Evolutionary conservation across 2,888 invertebrate genomes (phyloP), one percentile per base, ranked within the genome.

Genomic region (Drosophila robusta): DNA sequence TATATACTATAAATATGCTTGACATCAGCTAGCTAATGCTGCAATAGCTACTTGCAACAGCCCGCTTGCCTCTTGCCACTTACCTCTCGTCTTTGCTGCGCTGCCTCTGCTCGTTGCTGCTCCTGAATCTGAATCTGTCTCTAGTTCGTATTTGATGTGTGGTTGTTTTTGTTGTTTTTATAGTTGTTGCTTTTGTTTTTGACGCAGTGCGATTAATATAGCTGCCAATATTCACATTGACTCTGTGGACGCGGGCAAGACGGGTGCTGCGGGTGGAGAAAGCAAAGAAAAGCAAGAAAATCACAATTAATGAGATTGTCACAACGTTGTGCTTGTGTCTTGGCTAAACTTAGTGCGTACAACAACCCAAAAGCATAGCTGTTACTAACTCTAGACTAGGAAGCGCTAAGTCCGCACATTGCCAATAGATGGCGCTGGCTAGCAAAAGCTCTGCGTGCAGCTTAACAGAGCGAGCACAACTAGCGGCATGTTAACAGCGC

Each of bases 181-280:
- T 57, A 39, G 41, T 45, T 57, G 36, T 64, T 36, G 9, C 8
- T 49, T 14, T 56, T 62, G 64, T 58, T 38, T 49, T 64, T 42
- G 58, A 55, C 50, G 65, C 55, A 61, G 62, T 58, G 44, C 50
- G 73, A 68, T 75, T 68, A 38, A 73, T 58, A 49, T 62, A 67
- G 51, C 75, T 77, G 78, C 75, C 78, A 78, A 78, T 78, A 65
- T 75, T 71, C 18, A 57, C 77, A 75, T 73, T 77, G 64, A 62
- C 64, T 72, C 69, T 58, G 42, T 78, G 76, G 71, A 66, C 68
- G 72, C 68, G 71, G 75, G 69, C 79, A 77, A 70, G 70, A 79
- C 76, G 87, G 84, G 82, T 77, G 78, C 89, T 89, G 80, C 4
- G 70, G 56, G 4, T 26, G 42, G 12, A 73, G 4, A 44, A 41